Evolutionary conservation across 2,888 invertebrate genomes (phyloP).

Genomic region (Rhagium mordax): DNA sequence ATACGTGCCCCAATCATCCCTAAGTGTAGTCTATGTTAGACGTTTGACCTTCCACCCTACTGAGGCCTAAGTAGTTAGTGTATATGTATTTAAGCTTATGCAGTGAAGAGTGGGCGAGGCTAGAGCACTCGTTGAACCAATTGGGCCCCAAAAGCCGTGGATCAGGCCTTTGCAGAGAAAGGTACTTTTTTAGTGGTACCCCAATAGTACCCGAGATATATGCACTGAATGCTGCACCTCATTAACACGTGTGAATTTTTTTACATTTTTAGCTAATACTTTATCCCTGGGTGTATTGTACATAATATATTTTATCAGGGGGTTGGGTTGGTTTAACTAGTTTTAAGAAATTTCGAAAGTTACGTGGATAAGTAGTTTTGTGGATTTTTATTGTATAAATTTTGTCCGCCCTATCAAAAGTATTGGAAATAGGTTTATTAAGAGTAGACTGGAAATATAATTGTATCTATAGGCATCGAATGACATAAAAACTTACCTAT

Average conservation of each 20-base stretch:
- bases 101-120: slow-evolving; percentile 69
- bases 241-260: slow-evolving; percentile 53
- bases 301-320: background rate
- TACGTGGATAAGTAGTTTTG: background rate
- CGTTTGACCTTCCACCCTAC: slow-evolving; percentile 16
- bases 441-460: background rate
- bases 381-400: background rate
- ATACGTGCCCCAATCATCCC: slow-evolving; percentile 21
- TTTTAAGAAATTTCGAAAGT: background rate
- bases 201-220: slow-evolving; percentile 58
- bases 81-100: slow-evolving; percentile 67
- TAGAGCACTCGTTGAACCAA: slow-evolving; percentile 69
- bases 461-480: too few relatives aligned
- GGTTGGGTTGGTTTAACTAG: slow-evolving; percentile 12
- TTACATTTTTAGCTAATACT: slow-evolving; percentile 18
- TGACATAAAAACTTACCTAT: too few relatives aligned
- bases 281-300: background rate
- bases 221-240: slow-evolving; percentile 67
- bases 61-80: slow-evolving; percentile 58
- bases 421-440: background rate
- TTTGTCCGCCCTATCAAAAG: background rate
- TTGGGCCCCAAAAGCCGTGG: slow-evolving; percentile 69
- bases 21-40: slow-evolving; percentile 20
- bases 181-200: slow-evolving; percentile 67
- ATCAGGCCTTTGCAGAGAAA: slow-evolving; percentile 73